phyloP scores from a whole-genome alignment of 2,888 invertebrate species.

The Lypha dubia region DNA sequence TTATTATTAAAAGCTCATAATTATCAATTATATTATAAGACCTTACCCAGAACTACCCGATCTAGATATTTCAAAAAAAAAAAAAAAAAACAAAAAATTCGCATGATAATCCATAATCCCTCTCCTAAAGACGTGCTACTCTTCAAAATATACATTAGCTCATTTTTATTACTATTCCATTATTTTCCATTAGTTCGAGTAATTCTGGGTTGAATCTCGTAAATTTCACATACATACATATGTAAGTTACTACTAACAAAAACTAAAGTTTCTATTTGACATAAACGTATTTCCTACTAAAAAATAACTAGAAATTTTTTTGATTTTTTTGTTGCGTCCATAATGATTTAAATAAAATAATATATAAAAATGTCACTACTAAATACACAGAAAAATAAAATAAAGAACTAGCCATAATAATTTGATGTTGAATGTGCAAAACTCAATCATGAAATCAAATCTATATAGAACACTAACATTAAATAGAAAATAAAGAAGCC shows the following conservation, averaged over 20 bases:
- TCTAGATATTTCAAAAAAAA: background rate
- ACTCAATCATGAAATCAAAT: slow-evolving; percentile 49
- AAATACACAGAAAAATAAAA: slow-evolving; percentile 22
- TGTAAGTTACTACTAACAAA: slow-evolving; percentile 48
- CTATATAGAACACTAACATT: slow-evolving; percentile 48
- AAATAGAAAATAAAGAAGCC: background rate
- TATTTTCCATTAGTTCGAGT: background rate
- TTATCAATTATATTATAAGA: slow-evolving; percentile 1
- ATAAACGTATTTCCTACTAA: slow-evolving; percentile 62
- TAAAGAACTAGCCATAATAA: slow-evolving; percentile 55
- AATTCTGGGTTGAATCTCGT: background rate
- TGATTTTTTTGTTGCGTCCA: slow-evolving; percentile 70
- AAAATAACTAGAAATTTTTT: slow-evolving; percentile 55
- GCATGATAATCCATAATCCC: background rate
- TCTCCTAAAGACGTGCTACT: background rate
- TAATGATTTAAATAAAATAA: slow-evolving; percentile 52
- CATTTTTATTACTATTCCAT: background rate
- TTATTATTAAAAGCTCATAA: slow-evolving; percentile 28
- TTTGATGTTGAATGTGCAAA: slow-evolving; percentile 70
- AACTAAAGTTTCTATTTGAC: slow-evolving; percentile 70
- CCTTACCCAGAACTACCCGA: background rate
- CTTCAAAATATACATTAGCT: background rate
- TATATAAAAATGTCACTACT: slow-evolving; percentile 23
- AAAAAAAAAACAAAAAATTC: too few relatives aligned
- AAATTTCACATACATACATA: slow-evolving; percentile 12